Conservation (phyloP, 1,140 invertebrate genomes). For the Whitmania pigra region DNA sequence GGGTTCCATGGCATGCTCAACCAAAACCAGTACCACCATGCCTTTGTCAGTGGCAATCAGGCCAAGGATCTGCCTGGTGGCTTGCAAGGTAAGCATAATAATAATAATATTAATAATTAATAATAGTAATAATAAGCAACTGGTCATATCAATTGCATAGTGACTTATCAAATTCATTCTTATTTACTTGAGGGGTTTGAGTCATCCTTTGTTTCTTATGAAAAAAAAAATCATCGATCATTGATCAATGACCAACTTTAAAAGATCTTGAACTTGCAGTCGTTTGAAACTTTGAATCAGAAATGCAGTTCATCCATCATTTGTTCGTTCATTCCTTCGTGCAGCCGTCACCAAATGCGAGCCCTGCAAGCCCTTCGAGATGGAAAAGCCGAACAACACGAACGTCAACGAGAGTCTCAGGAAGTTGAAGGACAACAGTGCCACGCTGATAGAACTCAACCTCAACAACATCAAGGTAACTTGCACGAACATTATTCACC, state of each 20-base stretch:
- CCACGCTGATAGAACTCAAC: conserved; percentile 45
- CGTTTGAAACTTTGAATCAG: no score
- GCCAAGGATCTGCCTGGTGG: conserved; percentile 9
- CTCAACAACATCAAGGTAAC: conserved; percentile 41
- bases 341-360: conserved; percentile 80
- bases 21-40: conserved; percentile 91
- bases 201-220: no score
- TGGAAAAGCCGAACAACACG: conserved; percentile 81
- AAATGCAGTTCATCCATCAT: no score
- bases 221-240: no score
- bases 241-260: no score
- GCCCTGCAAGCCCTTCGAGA: conserved; percentile 71
- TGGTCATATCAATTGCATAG: no score
- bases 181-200: no score
- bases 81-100: conserved; percentile 13
- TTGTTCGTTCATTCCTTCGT: not conserved
- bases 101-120: no score
- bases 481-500: not conserved
- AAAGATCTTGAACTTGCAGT: no score
- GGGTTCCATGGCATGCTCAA: conserved; percentile 99
- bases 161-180: no score
- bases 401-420: conserved; percentile 80
- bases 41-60: conserved; percentile 52
- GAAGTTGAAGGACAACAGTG: conserved; percentile 73
- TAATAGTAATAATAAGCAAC: no score